Evolutionary conservation across 1,140 invertebrate genomes (phyloP).

Genomic region (Araneus ventricosus): DNA sequence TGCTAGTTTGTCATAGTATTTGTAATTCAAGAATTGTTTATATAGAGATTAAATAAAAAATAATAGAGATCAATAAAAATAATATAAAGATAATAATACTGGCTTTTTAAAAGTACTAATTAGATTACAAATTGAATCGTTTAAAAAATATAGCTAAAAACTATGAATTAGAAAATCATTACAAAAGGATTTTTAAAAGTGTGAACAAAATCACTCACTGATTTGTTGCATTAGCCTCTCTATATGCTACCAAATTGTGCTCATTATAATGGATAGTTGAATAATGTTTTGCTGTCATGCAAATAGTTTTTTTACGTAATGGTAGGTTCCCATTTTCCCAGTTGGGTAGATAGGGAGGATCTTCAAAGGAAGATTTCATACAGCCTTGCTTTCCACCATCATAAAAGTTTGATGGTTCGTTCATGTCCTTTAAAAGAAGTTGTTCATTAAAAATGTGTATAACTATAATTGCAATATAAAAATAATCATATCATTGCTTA

Average conservation of each 20-base stretch:
- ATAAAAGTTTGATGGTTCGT: slow-evolving; percentile 78
- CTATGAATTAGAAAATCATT: background rate
- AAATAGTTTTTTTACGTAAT: slow-evolving; percentile 88
- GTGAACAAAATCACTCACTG: slow-evolving; percentile 82
- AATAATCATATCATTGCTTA: too few species aligned
- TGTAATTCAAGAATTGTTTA: too few species aligned
- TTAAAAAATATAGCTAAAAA: too few species aligned
- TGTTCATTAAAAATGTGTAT: background rate
- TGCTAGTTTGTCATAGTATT: too few species aligned
- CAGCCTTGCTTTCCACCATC: slow-evolving; percentile 80
- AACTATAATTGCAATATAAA: too few species aligned
- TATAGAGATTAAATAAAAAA: too few species aligned
- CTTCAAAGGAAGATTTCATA: slow-evolving; percentile 84
- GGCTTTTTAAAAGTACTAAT: too few species aligned
- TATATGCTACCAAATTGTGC: slow-evolving; percentile 91
- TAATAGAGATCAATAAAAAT: too few species aligned
- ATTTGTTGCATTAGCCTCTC: slow-evolving; percentile 88
- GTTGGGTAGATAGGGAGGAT: slow-evolving; percentile 86
- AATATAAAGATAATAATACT: too few species aligned
- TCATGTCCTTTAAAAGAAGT: slow-evolving; percentile 77
- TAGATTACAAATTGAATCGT: too few species aligned
- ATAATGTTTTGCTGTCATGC: slow-evolving; percentile 89
- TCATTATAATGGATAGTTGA: slow-evolving; percentile 85
- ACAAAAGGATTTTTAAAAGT: background rate
- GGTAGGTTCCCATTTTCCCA: slow-evolving; percentile 79